Percentiles rank a stretch among this genome's conserved stretches.
Evolutionary conservation across 2,113 vertebrate genomes (phyloP).

Genomic region (Pterocles gutturalis): DNA sequence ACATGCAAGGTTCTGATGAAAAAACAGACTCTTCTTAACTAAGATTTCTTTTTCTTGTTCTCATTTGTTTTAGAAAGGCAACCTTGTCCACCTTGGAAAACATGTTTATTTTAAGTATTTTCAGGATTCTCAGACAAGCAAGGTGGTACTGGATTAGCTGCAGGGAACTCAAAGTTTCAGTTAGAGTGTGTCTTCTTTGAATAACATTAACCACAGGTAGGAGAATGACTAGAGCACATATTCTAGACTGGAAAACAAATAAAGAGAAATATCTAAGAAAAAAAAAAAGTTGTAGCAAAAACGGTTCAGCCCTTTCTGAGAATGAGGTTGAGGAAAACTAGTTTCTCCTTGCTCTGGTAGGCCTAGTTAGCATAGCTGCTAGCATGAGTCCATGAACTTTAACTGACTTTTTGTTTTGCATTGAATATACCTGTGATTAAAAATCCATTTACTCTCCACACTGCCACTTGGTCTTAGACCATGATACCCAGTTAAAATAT

Average conservation of each 20-base stretch:
- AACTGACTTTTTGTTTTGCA: slow-evolving; percentile 61
- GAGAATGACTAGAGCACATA: slow-evolving; percentile 47
- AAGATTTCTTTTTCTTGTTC: neutral
- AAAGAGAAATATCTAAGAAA: slow-evolving; percentile 41
- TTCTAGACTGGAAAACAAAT: slow-evolving; percentile 49
- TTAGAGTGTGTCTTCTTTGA: slow-evolving; percentile 51
- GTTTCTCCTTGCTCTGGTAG: slow-evolving; percentile 26
- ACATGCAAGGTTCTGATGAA: neutral
- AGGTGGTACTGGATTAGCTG: slow-evolving; percentile 7
- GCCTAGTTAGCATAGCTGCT: slow-evolving; percentile 21
- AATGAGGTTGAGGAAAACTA: slow-evolving; percentile 55
- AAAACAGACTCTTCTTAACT: neutral
- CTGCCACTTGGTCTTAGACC: neutral
- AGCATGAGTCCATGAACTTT: slow-evolving; percentile 43
- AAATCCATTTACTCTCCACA: slow-evolving; percentile 26
- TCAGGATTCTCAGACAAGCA: slow-evolving; percentile 47
- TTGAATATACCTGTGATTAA: slow-evolving; percentile 37
- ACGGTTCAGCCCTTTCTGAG: slow-evolving; percentile 59
- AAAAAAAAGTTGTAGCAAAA: slow-evolving; percentile 8
- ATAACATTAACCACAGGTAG: slow-evolving; percentile 54
- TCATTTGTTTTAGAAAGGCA: neutral
- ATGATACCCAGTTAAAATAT: neutral
- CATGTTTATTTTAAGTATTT: slow-evolving; percentile 26
- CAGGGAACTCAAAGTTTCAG: slow-evolving; percentile 38
- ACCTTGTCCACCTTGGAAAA: slow-evolving; percentile 17